phyloP scores from a whole-genome alignment of 2,113 vertebrate genomes.

The Eonycteris spelaea region DNA sequence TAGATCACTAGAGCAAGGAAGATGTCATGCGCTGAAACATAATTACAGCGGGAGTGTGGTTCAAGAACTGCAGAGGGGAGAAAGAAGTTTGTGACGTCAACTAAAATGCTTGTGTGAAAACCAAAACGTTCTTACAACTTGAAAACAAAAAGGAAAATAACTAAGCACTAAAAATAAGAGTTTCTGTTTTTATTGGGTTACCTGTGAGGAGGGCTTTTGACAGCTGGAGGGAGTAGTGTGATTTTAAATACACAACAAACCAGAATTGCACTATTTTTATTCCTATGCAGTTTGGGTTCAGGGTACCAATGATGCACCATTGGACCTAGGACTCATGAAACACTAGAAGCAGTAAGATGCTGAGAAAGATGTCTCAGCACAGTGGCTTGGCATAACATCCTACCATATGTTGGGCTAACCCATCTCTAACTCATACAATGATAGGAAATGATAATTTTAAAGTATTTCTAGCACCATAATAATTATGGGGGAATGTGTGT shows the following conservation, averaged over 20 bases:
- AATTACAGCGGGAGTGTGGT: not conserved
- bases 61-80: not conserved
- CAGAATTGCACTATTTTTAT: slow-evolving; percentile 41
- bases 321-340: slow-evolving; percentile 29
- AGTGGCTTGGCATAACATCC: slow-evolving; percentile 49
- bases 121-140: slow-evolving; percentile 15
- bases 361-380: slow-evolving; percentile 18
- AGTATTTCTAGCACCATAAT: slow-evolving; percentile 45
- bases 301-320: slow-evolving; percentile 30
- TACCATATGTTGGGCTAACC: slow-evolving; percentile 7
- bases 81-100: not conserved
- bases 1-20: not conserved
- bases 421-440: slow-evolving; percentile 25
- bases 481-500: slow-evolving; percentile 42
- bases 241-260: slow-evolving; percentile 46
- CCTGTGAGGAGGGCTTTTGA: slow-evolving; percentile 40
- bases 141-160: slow-evolving; percentile 52
- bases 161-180: slow-evolving; percentile 45
- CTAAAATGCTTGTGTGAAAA: not conserved
- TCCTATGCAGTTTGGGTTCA: not conserved
- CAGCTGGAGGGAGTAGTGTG: slow-evolving; percentile 25
- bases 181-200: slow-evolving; percentile 50
- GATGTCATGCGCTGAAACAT: not conserved
- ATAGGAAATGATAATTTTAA: slow-evolving; percentile 35
- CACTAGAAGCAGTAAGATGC: slow-evolving; percentile 18